These are phyloP conservation scores for Junonia oenone DNA, from an alignment of 2,888 invertebrate species.

Conservation along the genomic window DNA sequence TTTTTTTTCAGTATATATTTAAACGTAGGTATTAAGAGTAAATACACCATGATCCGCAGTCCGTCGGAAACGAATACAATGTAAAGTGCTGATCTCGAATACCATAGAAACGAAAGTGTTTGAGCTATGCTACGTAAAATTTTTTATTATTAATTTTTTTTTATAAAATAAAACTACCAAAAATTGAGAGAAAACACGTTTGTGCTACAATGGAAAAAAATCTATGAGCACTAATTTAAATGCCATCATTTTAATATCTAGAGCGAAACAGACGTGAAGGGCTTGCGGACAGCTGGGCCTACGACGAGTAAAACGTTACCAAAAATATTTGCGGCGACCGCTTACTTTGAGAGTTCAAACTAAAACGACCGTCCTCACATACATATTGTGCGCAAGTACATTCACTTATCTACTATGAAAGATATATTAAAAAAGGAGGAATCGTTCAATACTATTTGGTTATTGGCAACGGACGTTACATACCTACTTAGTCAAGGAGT, in stretches of 20 bases:
- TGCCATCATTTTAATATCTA: constrained; percentile 55
- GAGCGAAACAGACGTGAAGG: constrained; percentile 43
- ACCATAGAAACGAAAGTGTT: constrained; percentile 43
- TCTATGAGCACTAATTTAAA: constrained; percentile 65
- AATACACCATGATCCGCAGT: constrained; percentile 52
- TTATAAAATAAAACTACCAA: constrained; percentile 49
- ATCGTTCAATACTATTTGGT: constrained; percentile 69
- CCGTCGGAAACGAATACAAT: constrained; percentile 39
- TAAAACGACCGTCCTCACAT: constrained; percentile 42
- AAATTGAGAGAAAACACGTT: constrained; percentile 53
- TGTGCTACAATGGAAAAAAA: constrained; percentile 62
- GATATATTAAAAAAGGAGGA: constrained; percentile 63
- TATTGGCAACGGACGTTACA: constrained; percentile 66
- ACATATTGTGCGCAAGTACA: constrained; percentile 66
- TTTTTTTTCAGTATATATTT: constrained; percentile 58
- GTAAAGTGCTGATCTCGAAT: constrained; percentile 41
- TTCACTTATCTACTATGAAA: constrained; percentile 63
- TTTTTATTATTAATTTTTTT: constrained; percentile 9
- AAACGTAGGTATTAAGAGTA: constrained; percentile 64
- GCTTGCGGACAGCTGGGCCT: constrained; percentile 32
- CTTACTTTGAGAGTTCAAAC: constrained; percentile 48
- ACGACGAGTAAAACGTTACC: constrained; percentile 60
- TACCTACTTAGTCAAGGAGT: constrained; percentile 44
- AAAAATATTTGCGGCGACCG: constrained; percentile 66
- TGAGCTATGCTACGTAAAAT: constrained; percentile 51